Evolutionary conservation across 2,113 vertebrate genomes (phyloP).

Genomic region (Prolemur simus): DNA sequence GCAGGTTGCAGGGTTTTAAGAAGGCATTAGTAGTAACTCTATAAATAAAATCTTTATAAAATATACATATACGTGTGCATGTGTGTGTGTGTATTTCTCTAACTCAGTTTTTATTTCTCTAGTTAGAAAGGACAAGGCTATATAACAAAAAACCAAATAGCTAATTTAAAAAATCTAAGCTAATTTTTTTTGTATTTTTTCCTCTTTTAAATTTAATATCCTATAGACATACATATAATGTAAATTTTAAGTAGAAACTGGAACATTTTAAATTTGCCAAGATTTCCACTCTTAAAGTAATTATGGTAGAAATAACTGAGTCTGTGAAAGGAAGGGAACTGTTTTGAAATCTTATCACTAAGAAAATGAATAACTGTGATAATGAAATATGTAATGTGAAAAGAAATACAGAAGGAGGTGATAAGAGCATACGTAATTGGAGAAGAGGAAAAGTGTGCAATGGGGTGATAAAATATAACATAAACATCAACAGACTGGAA

Average conservation of each 20-base stretch:
- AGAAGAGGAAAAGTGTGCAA: constrained; percentile 24
- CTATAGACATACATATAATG: neutral
- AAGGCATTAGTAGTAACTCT: neutral
- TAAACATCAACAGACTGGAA: neutral
- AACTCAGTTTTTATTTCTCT: neutral
- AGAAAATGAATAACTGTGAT: constrained; percentile 28
- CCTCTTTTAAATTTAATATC: neutral
- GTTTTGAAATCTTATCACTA: constrained; percentile 56
- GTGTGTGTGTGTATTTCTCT: neutral
- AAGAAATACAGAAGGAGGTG: constrained; percentile 12
- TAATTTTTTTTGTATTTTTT: neutral
- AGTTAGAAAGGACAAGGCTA: neutral
- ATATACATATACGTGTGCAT: neutral
- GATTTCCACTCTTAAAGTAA: neutral
- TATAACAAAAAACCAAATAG: neutral
- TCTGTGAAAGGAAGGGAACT: neutral
- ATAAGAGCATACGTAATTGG: neutral
- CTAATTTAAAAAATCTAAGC: neutral
- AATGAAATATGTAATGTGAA: neutral
- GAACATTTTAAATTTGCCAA: neutral
- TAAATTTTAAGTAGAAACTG: neutral
- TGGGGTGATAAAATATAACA: constrained; percentile 25
- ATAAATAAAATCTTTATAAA: neutral
- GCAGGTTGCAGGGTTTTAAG: neutral
- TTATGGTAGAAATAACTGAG: neutral